Percentiles rank a stretch among this genome's conserved stretches.
These are phyloP conservation scores for Procambarus clarkii DNA, from an alignment of 1,140 invertebrate species.

Conservation along the genomic window DNA sequence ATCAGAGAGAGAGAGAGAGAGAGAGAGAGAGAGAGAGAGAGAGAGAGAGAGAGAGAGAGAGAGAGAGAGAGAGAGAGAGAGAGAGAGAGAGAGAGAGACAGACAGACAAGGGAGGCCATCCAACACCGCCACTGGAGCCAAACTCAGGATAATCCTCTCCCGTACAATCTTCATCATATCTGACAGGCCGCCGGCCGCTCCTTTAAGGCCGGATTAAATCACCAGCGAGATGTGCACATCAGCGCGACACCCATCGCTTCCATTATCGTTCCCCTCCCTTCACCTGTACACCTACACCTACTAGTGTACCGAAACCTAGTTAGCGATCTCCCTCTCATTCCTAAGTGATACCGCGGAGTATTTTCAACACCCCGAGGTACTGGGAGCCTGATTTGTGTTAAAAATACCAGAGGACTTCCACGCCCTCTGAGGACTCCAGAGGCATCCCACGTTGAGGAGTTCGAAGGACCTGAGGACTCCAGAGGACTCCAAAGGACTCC, in stretches of 20 bases:
- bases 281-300: too few relatives aligned
- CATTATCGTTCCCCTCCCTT: not conserved
- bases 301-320: too few relatives aligned
- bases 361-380: too few relatives aligned
- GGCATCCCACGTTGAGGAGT: too few relatives aligned
- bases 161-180: not conserved
- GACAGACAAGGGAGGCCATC: not conserved
- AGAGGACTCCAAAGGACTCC: too few relatives aligned
- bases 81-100: not conserved
- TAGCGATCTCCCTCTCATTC: too few relatives aligned
- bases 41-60: not conserved
- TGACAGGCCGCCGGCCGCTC: not conserved
- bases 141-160: not conserved
- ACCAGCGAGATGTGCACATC: not conserved
- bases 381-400: too few relatives aligned
- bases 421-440: too few relatives aligned
- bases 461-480: too few relatives aligned
- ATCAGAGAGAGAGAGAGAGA: not conserved
- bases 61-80: not conserved
- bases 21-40: not conserved
- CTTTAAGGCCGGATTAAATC: not conserved
- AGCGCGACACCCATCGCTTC: not conserved
- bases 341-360: too few relatives aligned
- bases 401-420: too few relatives aligned
- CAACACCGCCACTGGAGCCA: too few relatives aligned